Base-by-base conservation (phyloP, 64 coral and sea anemone genomes). In the Trachythela sp. region DNA sequence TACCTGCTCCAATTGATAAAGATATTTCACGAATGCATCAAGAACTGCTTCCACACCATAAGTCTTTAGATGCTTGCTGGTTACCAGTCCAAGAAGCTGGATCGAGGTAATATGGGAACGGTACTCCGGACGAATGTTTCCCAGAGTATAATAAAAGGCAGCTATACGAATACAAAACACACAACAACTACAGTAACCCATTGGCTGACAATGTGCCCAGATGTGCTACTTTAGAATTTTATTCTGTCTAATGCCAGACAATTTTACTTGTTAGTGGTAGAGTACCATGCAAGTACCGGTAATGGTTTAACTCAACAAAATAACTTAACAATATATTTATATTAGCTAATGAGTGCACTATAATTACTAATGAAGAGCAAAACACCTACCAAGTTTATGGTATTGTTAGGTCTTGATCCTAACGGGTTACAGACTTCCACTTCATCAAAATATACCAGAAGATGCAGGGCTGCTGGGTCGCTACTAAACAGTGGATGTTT, bases 1-100 rank as follows among this genome's bases (percentile, higher is more conserved):
- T n/a, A 85, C 84, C 48, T 88, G 51, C 68, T 88, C 86, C 15
- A 88, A 31, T 70, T 88, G 37, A 15, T 67, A 27, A 88, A 88
- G 86, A 67, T 88, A 51, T 24, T 67, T 67, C 51, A 88, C 68
- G 54, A 88, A 88, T 36, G 58, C 1, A 24, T 67, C 54, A 31
- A 88, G 22, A 7, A 88, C 36, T n/a, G 51, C 34, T 68, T 54
- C 52, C 20, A 0, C 68, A 31, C n/a, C 68, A 72, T 72, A 72
- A 2, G 24, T 72, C 68, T 2, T 70, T 72, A 72, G 68, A 72
- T 72, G 68, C 29, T 72, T 72, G 26, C 68, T 72, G 68, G 24
- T 14, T 72, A 72, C 33, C 26, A 72, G 33, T 26, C n/a, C 68
- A 72, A 72, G 68, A 22, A 59, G 58, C 54, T 88, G 54, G 54